phyloP scores from a whole-genome alignment of 2,797 vertebrate genomes.

The Rhadinocentrus ornatus region DNA sequence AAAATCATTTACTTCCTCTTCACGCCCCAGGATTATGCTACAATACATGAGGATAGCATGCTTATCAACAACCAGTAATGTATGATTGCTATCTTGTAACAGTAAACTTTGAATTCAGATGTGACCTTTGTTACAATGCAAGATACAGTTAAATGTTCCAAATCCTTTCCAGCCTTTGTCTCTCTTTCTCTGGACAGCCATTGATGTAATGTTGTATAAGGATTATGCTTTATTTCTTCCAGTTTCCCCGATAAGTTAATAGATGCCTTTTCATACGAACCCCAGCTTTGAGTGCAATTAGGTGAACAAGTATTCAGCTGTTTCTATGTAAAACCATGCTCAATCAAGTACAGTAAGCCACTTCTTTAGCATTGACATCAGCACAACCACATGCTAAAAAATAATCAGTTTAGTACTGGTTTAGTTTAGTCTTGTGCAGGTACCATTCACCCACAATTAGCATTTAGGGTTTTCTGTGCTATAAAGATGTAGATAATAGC shows the following conservation, averaged over 20 bases:
- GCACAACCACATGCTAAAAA: neutral
- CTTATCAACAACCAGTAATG: conserved; percentile 8
- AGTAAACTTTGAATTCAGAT: conserved; percentile 5
- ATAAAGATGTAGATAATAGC: neutral
- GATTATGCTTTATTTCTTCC: conserved; percentile 20
- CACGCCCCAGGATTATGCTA: neutral
- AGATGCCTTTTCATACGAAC: conserved; percentile 13
- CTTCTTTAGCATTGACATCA: conserved; percentile 8
- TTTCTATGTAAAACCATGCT: conserved; percentile 5
- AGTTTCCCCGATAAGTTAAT: conserved; percentile 26
- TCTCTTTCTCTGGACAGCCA: conserved; percentile 13
- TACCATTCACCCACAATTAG: too few relatives aligned
- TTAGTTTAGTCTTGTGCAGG: too few relatives aligned
- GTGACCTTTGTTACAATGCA: conserved; percentile 19
- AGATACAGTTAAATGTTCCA: conserved; percentile 7
- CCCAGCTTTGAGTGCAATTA: neutral
- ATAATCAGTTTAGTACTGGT: too few relatives aligned
- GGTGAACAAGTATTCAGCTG: neutral
- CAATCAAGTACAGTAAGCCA: neutral
- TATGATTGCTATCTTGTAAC: conserved; percentile 2
- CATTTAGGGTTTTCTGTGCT: too few relatives aligned
- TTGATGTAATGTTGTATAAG: neutral
- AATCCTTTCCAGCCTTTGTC: conserved; percentile 19
- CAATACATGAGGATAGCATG: neutral
- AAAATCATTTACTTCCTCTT: conserved; percentile 14